Evolutionary conservation across 2,113 vertebrate species (phyloP).

Genomic region (Genyomyrus donnyi): DNA sequence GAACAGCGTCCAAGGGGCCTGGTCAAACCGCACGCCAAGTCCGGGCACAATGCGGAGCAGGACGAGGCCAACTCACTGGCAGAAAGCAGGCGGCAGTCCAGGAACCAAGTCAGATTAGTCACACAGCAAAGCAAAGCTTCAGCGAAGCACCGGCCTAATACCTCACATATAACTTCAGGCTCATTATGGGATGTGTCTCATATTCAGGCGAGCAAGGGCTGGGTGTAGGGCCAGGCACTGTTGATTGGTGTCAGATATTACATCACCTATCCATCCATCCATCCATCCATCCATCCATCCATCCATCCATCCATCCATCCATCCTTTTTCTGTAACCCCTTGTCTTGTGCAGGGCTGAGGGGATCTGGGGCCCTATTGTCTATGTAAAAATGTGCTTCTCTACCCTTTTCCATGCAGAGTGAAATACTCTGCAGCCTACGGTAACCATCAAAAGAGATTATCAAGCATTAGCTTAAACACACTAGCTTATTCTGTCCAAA

Average conservation of each 20-base stretch:
- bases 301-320: neutral
- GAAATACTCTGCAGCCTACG: neutral
- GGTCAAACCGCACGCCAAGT: neutral
- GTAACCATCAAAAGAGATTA: neutral
- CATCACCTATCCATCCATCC: neutral
- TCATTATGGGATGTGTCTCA: neutral
- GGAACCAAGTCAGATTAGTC: neutral
- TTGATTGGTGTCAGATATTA: neutral
- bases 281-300: neutral
- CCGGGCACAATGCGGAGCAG: neutral
- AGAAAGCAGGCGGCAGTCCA: neutral
- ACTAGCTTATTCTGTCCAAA: neutral
- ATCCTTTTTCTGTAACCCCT: neutral
- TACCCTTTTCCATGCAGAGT: neutral
- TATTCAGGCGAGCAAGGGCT: neutral
- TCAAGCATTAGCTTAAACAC: neutral
- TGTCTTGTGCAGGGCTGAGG: neutral
- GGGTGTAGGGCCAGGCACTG: neutral
- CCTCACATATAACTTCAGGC: neutral
- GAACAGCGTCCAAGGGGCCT: neutral
- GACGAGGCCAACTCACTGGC: neutral
- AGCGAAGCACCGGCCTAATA: neutral
- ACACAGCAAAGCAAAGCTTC: neutral
- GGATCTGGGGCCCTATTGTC: neutral
- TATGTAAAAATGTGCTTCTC: neutral